These are phyloP conservation scores for Drosophila simulans DNA, from an alignment of 1,140 invertebrate species.

Conservation along the genomic window DNA sequence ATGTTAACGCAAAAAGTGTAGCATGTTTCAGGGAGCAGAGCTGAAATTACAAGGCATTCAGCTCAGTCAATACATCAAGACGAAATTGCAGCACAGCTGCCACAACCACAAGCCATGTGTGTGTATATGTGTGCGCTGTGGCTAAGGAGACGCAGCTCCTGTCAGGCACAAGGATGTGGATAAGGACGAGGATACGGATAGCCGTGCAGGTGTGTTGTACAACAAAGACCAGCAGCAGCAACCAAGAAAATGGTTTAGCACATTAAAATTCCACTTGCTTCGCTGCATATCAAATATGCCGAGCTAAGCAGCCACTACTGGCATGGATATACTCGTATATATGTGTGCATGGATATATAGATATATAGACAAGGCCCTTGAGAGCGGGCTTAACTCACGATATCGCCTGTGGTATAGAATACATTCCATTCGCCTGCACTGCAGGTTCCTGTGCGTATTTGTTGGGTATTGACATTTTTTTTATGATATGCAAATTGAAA, in stretches of 20 bases:
- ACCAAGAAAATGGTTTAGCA: conserved; percentile 77
- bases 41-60: conserved; percentile 51
- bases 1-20: conserved; percentile 27
- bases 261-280: conserved; percentile 82
- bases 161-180: conserved; percentile 16
- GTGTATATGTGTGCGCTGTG: conserved; percentile 14
- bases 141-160: conserved; percentile 13
- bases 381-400: conserved; percentile 28
- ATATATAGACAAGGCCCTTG: conserved; percentile 27
- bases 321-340: neutral
- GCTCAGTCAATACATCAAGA: conserved; percentile 41
- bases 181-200: conserved; percentile 18
- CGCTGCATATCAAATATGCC: conserved; percentile 80
- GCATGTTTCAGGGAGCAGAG: conserved; percentile 27
- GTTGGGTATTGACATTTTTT: conserved; percentile 76
- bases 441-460: conserved; percentile 61
- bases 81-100: conserved; percentile 24
- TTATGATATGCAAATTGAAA: conserved; percentile 82
- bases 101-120: conserved; percentile 28
- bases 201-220: conserved; percentile 14
- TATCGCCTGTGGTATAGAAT: neutral
- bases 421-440: conserved; percentile 10
- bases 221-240: conserved; percentile 41
- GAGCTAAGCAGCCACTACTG: conserved; percentile 5
- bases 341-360: neutral